Evolutionary conservation across 2,113 vertebrate genomes (phyloP).

Genomic region (Dipodomys ordii): DNA sequence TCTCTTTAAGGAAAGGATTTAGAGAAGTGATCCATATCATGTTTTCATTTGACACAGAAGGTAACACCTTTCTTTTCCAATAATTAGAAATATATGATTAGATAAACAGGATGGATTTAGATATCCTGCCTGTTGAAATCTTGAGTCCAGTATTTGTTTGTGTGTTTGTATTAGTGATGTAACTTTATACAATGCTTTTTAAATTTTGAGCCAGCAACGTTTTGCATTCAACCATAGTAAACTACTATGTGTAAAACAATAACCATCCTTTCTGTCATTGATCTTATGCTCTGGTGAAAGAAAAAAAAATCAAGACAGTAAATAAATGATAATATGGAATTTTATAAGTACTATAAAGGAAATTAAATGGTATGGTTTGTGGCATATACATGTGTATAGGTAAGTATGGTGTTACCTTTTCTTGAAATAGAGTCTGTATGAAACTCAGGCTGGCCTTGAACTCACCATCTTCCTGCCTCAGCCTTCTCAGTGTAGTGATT

Average conservation of each 20-base stretch:
- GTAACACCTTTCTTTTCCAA: background rate
- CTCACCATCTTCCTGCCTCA: background rate
- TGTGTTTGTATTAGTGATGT: background rate
- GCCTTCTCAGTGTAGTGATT: background rate
- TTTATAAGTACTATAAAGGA: background rate
- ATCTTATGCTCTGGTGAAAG: background rate
- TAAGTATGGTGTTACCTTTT: background rate
- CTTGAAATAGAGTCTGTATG: background rate
- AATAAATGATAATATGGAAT: background rate
- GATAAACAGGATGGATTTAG: background rate
- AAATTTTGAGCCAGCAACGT: background rate
- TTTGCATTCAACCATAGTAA: background rate
- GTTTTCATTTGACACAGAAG: slow-evolving; percentile 18
- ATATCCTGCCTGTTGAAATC: background rate
- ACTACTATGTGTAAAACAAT: background rate
- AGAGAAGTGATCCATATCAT: background rate
- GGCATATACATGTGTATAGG: background rate
- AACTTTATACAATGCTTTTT: background rate
- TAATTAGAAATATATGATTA: background rate
- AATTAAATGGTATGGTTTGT: background rate
- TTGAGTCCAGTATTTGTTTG: background rate
- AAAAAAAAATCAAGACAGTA: background rate
- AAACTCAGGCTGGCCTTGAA: background rate
- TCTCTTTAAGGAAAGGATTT: background rate
- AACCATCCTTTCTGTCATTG: background rate